Base-by-base conservation (phyloP, 1,140 invertebrate species). In the Pentalonia nigronervosa region DNA sequence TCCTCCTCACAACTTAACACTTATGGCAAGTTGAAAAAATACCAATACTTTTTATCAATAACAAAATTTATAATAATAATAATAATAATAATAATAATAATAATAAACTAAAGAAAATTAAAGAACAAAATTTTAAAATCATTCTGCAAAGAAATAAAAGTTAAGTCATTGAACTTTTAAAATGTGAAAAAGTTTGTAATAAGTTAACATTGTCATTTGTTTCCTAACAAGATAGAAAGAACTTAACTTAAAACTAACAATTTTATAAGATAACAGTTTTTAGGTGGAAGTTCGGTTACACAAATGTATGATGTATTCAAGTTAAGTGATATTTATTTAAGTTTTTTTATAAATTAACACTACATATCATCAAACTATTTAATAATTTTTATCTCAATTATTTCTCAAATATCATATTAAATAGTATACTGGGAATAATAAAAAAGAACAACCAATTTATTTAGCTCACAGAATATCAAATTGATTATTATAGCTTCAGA, bases 1-100 rank as follows among this genome's bases (percentile, higher is more conserved):
- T 92, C 60, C 90, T 92, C 67, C 34, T 48, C 9, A 48, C 81
- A 92, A 92, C 41, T 83, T 83, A 83, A 81, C 45, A 76, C 25
- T 92, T 83, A 81, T 48, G 34, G 76, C 67, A 67, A 90, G 47
- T 92, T 81, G 36, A 92, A 83, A 91, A 91, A 41, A 83, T 90
- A 81, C 30, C 36, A 48, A 25, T 56, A 53, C 47, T 50, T 89
- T n/a, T 60, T 60, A 81, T 83, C 20, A 83, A 92, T 92, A 92
- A 81, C 67, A 92, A 92, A 60, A 60, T 45, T 34, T 88, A 60
- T 60, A 60, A 48, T 91, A 81, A 76, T n/a, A 47, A 91, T 67
- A 45, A 90, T 90, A 90, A 90, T 89, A 90, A 90, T 56, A 90
- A 60, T 56, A 90, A 90, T 53, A 25, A 56, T 41, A 53, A 90